Evolutionary conservation across 2,888 invertebrate species (phyloP).

Genomic region (Cepaea hortensis): DNA sequence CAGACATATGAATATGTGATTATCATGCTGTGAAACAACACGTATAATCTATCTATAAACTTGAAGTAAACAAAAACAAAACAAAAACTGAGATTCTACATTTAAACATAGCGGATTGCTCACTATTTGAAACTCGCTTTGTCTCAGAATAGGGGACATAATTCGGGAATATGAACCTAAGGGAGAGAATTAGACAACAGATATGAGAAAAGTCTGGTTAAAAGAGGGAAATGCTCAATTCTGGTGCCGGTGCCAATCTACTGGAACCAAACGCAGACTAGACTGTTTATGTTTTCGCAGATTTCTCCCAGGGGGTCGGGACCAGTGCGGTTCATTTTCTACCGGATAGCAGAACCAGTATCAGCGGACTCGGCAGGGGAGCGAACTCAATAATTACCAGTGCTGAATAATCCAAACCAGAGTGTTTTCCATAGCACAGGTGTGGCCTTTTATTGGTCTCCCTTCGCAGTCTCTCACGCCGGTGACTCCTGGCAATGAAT

Average conservation of each 20-base stretch:
- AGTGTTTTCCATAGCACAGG: conserved; percentile 44
- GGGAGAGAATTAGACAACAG: conserved; percentile 22
- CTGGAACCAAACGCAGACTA: conserved; percentile 37
- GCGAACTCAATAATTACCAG: conserved; percentile 43
- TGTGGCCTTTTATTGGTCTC: conserved; percentile 31
- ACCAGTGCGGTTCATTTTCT: conserved; percentile 21
- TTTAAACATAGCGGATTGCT: background rate
- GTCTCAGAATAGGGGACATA: background rate
- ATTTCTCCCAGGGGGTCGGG: conserved; percentile 27
- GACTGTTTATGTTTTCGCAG: conserved; percentile 44
- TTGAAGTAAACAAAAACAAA: too few species aligned
- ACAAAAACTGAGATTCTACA: too few species aligned
- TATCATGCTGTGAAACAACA: too few species aligned
- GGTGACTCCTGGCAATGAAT: conserved; percentile 4
- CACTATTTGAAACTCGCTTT: conserved; percentile 6
- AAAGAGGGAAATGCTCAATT: background rate
- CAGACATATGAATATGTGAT: too few species aligned
- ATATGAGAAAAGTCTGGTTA: conserved; percentile 3
- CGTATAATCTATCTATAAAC: too few species aligned
- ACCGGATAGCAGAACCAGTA: background rate
- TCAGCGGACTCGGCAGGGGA: conserved; percentile 36
- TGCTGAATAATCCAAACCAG: conserved; percentile 37
- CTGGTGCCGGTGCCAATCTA: conserved; percentile 35
- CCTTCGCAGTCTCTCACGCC: conserved; percentile 3
- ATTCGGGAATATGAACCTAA: conserved; percentile 18